Percentiles rank a stretch among this genome's conserved stretches.
phyloP scores from a whole-genome alignment of 2,113 vertebrate genomes.

The Dicerorhinus sumatrensis region DNA sequence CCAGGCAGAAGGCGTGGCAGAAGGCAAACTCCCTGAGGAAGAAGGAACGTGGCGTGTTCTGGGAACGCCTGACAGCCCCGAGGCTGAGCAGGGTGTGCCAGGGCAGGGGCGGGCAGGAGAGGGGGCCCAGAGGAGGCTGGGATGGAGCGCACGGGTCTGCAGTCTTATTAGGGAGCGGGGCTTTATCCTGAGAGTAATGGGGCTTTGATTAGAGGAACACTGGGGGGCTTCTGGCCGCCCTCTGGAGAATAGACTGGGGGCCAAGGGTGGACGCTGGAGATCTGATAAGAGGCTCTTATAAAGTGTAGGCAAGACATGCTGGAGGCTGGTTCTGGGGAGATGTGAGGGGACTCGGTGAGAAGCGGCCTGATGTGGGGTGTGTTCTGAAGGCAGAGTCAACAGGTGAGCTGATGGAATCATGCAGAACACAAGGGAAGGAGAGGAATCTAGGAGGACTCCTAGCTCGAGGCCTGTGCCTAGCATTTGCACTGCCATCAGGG shows the following conservation, averaged over 20 bases:
- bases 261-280: background rate
- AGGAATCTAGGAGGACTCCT: background rate
- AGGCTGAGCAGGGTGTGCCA: background rate
- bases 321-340: background rate
- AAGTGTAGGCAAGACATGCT: background rate
- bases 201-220: background rate
- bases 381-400: background rate
- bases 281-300: background rate
- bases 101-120: background rate
- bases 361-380: background rate
- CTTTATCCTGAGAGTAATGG: background rate
- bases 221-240: background rate
- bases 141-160: rapidly evolving
- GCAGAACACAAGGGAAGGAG: background rate
- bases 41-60: background rate
- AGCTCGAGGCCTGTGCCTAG: background rate
- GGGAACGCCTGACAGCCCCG: background rate
- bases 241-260: background rate
- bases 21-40: background rate
- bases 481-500: background rate
- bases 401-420: background rate
- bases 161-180: background rate
- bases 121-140: background rate
- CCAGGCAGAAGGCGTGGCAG: background rate
- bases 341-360: background rate